These are phyloP conservation scores for Gasterosteus nipponicus DNA, from an alignment of 2,113 vertebrate genomes.

Conservation along the genomic window DNA sequence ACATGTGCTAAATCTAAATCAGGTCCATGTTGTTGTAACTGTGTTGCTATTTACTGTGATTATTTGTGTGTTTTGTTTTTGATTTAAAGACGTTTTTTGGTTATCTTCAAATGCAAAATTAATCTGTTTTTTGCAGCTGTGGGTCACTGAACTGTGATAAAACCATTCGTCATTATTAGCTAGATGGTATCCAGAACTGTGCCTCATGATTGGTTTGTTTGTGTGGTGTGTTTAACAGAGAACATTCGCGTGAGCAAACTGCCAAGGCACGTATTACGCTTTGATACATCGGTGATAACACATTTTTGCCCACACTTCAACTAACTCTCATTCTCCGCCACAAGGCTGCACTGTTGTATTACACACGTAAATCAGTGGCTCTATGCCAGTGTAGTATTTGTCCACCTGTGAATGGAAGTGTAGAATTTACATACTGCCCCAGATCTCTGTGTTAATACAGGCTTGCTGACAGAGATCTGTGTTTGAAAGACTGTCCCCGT, in stretches of 20 bases:
- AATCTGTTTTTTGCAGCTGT: conserved; percentile 57
- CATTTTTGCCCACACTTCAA: background rate
- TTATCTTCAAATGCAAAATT: conserved; percentile 59
- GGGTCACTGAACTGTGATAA: conserved; percentile 41
- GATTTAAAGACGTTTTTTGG: conserved; percentile 32
- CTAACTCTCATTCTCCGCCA: conserved; percentile 53
- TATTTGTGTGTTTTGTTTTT: conserved; percentile 46
- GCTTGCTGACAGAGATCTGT: conserved; percentile 2
- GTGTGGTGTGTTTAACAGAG: conserved; percentile 33
- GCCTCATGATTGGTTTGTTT: conserved; percentile 31
- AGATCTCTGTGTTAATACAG: background rate
- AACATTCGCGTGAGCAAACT: conserved; percentile 34
- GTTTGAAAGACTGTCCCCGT: background rate
- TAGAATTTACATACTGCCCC: background rate
- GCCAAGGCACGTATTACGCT: conserved; percentile 32
- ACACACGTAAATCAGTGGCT: background rate
- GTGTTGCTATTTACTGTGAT: conserved; percentile 5
- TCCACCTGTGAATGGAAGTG: background rate
- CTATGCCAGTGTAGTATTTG: background rate
- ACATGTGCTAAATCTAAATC: conserved; percentile 33
- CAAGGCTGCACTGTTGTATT: conserved; percentile 66
- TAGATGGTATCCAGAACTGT: conserved; percentile 35
- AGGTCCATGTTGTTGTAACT: conserved; percentile 34
- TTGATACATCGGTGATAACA: conserved; percentile 12
- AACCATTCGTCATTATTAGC: conserved; percentile 44